Evolutionary conservation across 2,888 invertebrate genomes (phyloP), one percentile per base, ranked within the genome.

Genomic region (Coremacera marginata): DNA sequence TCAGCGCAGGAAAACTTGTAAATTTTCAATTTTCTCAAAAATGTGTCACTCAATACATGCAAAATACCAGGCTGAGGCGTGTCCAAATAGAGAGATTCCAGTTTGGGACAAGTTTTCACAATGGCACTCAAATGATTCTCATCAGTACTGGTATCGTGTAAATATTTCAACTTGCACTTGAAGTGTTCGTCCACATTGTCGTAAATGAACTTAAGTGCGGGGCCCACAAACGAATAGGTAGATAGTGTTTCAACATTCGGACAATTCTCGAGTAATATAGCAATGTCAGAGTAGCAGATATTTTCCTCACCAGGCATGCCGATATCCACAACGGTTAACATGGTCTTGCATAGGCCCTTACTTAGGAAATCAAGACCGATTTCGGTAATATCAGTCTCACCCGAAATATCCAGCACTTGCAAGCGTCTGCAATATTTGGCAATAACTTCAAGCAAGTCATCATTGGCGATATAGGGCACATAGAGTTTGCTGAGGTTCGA

Each of bases 301-400:
- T 92, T 92, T 86, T 92, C 92, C 84, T 94, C 94, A 0, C 94
- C 94, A 78, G 92, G 93, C 90, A 92, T 92, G 62, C 94, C 94
- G 81, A 94, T 92, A 84, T 93, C 93, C 67, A 94, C 90, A 62
- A 93, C 91, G 5, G 92, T 92, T 55, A 94, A 84, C 71, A 90
- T 91, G 60, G 91, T 90, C 16, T 91, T 90, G n/a, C 91, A 90
- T 75, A 91, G 89, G 0, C 92, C 91, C 44, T 87, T 90, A 65
- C 92, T 86, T 85, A 94, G 90, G 2, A 90, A 89, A 76, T 91
- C 92, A 68, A 94, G 91, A 74, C 93, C 93, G 34, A 92, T 91
- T 84, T 92, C 91, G 0, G 93, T 93, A 60, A 94, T 93, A 84
- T 92, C 92, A 9, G 93, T 93, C 85, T 94, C 94, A 1, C 94